Evolutionary conservation across 2,888 invertebrate species (phyloP).

Genomic region (Ellobium chinense): DNA sequence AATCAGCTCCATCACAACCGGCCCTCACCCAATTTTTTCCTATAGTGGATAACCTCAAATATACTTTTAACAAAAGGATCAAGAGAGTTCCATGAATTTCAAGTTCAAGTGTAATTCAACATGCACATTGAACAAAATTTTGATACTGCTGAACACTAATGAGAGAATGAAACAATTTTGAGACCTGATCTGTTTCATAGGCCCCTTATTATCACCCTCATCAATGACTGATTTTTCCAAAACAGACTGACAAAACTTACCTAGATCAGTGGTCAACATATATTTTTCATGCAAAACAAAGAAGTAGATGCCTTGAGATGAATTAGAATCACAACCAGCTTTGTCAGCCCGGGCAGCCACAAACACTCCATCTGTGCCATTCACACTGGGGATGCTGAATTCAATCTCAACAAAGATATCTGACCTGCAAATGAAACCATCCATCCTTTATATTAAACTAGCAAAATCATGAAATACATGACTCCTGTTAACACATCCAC

Average conservation of each 20-base stretch:
- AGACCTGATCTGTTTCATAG: no score
- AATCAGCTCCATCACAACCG: no score
- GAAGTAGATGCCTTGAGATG: constrained; percentile 73
- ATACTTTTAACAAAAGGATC: no score
- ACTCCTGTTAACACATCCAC: no score
- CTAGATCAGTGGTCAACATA: constrained; percentile 66
- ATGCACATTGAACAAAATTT: no score
- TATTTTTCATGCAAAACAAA: constrained; percentile 58
- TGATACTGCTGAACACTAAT: no score
- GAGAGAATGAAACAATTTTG: background rate
- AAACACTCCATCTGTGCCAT: constrained; percentile 70
- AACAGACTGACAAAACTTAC: constrained; percentile 57
- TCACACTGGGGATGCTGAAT: constrained; percentile 59
- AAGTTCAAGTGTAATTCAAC: no score
- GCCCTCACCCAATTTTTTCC: no score
- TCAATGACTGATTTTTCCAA: background rate
- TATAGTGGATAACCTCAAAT: no score
- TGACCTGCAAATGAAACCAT: constrained; percentile 52
- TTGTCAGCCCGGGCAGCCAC: constrained; percentile 71
- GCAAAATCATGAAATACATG: no score
- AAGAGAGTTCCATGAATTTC: no score
- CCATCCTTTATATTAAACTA: no score
- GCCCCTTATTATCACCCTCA: background rate
- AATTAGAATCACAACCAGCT: constrained; percentile 70
- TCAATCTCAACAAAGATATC: constrained; percentile 67